These are phyloP conservation scores for Cephus pygmeus DNA, from an alignment of 2,888 invertebrate species.

Conservation along the genomic window DNA sequence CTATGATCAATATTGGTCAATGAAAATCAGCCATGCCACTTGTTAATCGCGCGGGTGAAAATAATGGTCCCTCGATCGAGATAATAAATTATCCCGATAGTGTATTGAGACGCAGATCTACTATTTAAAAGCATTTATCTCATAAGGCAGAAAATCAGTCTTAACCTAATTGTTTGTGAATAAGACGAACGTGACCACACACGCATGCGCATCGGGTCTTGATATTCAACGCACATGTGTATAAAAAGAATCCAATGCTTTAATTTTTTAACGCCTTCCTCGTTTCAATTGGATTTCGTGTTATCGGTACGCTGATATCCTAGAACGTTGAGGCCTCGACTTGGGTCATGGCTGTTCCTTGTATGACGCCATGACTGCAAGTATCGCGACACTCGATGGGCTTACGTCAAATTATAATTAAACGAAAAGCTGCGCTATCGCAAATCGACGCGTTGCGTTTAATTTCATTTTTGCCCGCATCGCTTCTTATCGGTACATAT, in stretches of 20 bases:
- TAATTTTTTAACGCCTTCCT: not conserved
- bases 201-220: not conserved
- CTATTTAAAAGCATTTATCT: too few relatives aligned
- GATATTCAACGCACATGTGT: too few relatives aligned
- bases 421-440: not conserved
- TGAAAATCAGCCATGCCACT: not conserved
- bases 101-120: too few relatives aligned
- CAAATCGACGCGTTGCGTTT: not conserved
- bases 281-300: not conserved
- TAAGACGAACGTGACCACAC: too few relatives aligned
- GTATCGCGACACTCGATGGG: not conserved
- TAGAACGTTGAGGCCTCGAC: too few relatives aligned
- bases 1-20: too few relatives aligned
- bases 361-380: not conserved
- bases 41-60: not conserved
- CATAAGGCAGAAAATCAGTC: not conserved
- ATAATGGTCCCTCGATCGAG: too few relatives aligned
- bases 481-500: not conserved
- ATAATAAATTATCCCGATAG: too few relatives aligned
- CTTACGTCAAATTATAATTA: not conserved
- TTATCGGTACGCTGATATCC: not conserved
- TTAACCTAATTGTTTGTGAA: not conserved
- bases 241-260: too few relatives aligned
- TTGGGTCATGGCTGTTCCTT: not conserved
- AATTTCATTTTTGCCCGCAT: not conserved